Evolutionary conservation across 2,113 vertebrate genomes (phyloP).

Genomic region (Sardina pilchardus): DNA sequence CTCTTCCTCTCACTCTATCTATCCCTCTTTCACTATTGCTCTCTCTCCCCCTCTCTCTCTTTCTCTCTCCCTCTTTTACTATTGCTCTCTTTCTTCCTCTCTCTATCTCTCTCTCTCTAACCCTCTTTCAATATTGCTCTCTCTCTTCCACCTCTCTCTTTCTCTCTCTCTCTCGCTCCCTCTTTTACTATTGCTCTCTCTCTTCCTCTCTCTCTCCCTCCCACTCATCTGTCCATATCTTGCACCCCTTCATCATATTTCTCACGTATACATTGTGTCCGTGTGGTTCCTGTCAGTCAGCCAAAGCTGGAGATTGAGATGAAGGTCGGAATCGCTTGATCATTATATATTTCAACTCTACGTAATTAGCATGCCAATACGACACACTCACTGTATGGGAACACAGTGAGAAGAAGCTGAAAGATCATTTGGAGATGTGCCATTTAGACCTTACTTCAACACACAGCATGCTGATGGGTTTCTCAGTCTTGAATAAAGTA

Average conservation of each 20-base stretch:
- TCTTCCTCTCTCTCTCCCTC: neutral
- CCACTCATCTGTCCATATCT: neutral
- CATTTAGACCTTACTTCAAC: too few species aligned
- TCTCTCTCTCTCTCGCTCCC: neutral
- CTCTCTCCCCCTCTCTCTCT: too few species aligned
- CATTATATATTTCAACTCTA: neutral
- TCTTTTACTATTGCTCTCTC: neutral
- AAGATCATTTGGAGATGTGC: neutral
- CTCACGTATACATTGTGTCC: neutral
- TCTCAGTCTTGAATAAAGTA: too few species aligned
- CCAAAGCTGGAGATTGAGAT: neutral
- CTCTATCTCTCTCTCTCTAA: neutral
- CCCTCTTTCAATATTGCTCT: neutral
- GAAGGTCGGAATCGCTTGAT: neutral
- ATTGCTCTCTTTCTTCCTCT: too few species aligned
- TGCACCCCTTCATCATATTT: neutral
- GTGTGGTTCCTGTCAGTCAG: neutral
- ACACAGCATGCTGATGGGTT: too few species aligned
- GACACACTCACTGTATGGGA: neutral
- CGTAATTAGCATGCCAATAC: neutral
- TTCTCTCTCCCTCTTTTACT: neutral
- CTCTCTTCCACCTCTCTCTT: neutral
- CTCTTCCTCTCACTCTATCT: neutral
- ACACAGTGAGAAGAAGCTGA: neutral
- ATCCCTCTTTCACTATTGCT: neutral